Evolutionary conservation across 2,797 vertebrate species (phyloP).

Genomic region (Melanotaenia boesemani): DNA sequence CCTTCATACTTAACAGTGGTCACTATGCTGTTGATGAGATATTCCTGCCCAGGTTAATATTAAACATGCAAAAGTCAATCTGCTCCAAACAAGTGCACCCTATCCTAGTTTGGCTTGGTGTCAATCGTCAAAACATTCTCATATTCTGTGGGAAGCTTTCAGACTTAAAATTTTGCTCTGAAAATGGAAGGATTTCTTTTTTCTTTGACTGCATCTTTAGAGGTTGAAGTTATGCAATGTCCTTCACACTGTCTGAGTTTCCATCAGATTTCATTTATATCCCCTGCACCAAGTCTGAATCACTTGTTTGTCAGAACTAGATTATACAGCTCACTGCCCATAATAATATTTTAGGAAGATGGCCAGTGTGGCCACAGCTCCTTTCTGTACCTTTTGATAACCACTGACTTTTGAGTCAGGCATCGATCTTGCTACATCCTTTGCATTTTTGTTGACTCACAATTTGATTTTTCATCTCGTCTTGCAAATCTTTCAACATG

Average conservation of each 20-base stretch:
- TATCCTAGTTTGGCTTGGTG: not conserved
- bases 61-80: not conserved
- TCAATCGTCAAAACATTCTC: not conserved
- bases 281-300: not conserved
- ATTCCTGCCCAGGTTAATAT: not conserved
- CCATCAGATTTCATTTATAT: not conserved
- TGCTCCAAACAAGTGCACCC: not conserved
- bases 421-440: not conserved
- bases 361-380: not conserved
- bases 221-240: not conserved
- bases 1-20: not conserved
- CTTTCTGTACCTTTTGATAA: not conserved
- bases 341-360: not conserved
- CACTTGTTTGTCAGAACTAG: not conserved
- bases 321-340: not conserved
- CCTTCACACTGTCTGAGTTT: conserved; percentile 1
- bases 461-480: not conserved
- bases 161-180: not conserved
- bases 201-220: not conserved
- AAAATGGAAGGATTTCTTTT: not conserved
- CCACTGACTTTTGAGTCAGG: not conserved
- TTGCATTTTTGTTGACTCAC: not conserved
- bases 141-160: not conserved
- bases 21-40: not conserved
- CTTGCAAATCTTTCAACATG: not conserved